A percentile compares a stretch with the other conserved stretches of the same genome.
These are phyloP conservation scores for Knipowitschia caucasica DNA, from an alignment of 2,797 vertebrate species.

Conservation along the genomic window DNA sequence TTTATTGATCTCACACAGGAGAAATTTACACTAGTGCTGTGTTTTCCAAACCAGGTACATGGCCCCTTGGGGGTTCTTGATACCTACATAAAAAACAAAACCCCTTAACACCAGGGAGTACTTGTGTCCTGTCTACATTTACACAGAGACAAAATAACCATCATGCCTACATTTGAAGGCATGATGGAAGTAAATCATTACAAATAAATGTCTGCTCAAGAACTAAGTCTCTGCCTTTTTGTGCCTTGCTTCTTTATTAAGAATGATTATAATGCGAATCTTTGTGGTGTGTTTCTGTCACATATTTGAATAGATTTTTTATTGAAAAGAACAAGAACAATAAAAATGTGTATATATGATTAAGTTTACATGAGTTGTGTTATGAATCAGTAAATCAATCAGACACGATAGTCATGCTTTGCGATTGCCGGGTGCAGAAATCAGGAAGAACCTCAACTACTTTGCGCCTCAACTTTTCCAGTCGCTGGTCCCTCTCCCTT, in stretches of 20 bases:
- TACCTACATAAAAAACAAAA: no score
- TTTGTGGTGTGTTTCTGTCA: constrained; percentile 13
- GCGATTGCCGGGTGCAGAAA: constrained; percentile 65
- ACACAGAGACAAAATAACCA: no score
- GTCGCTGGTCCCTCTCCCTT: constrained; percentile 76
- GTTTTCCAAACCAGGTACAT: no score
- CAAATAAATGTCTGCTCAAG: constrained; percentile 16
- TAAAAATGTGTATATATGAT: background rate
- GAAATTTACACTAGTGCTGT: no score
- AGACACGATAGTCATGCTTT: constrained; percentile 1
- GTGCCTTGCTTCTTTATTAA: constrained; percentile 11
- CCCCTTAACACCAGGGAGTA: no score
- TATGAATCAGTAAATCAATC: background rate
- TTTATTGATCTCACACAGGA: no score
- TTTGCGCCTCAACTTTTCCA: constrained; percentile 79
- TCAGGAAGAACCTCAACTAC: constrained; percentile 88
- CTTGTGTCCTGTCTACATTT: no score
- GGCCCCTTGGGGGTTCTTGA: no score
- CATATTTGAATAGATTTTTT: constrained; percentile 32
- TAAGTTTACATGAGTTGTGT: background rate
- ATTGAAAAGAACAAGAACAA: no score
- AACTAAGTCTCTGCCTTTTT: constrained; percentile 2
- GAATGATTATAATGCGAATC: background rate
- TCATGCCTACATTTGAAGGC: constrained; percentile 13
- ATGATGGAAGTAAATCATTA: constrained; percentile 13